Evolutionary conservation across 2,888 invertebrate species (phyloP).

Genomic region (Sclerodermus sp.): DNA sequence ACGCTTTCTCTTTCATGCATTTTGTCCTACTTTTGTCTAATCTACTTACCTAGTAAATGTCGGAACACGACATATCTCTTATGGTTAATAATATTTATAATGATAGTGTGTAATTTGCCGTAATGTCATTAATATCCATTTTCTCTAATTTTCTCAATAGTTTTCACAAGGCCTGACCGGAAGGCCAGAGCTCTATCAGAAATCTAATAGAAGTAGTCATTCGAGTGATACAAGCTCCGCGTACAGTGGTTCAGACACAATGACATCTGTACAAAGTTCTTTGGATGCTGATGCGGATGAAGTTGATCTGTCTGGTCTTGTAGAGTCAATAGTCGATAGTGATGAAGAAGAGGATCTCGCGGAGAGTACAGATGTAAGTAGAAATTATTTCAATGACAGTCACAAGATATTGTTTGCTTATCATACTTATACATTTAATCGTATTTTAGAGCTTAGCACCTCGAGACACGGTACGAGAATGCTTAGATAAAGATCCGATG

Average conservation of each 20-base stretch:
- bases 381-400: neutral
- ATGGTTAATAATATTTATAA: neutral
- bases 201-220: constrained; percentile 79
- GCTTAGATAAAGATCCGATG: constrained; percentile 94
- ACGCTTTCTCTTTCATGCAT: constrained; percentile 2
- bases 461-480: constrained; percentile 94
- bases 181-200: constrained; percentile 79
- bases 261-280: constrained; percentile 90
- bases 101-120: too few species aligned
- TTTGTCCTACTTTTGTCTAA: constrained; percentile 11
- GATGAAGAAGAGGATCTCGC: constrained; percentile 94
- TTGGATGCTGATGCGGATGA: constrained; percentile 73
- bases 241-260: constrained; percentile 94
- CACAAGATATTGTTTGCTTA: too few species aligned
- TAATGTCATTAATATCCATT: neutral
- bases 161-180: constrained; percentile 56
- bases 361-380: constrained; percentile 81
- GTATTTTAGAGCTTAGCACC: constrained; percentile 86
- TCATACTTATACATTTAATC: too few species aligned
- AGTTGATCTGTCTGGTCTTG: constrained; percentile 89
- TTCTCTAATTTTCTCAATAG: constrained; percentile 33
- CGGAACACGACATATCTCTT: neutral
- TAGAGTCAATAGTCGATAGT: constrained; percentile 94
- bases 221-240: constrained; percentile 95
- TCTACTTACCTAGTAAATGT: neutral